phyloP scores from a whole-genome alignment of 2,888 invertebrate genomes.

The Tachina fera region DNA sequence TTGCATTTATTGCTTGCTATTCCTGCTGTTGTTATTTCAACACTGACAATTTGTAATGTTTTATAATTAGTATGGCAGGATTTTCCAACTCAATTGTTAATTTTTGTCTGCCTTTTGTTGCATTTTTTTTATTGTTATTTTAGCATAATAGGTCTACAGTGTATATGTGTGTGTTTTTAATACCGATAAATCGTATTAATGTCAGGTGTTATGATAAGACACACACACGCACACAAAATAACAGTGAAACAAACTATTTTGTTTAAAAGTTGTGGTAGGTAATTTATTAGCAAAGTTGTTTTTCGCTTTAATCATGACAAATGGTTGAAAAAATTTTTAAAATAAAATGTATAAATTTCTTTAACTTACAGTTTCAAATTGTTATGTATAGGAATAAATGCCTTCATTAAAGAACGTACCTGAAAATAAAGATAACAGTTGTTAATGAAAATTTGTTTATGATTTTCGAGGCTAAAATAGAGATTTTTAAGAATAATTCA shows the following conservation, averaged over 20 bases:
- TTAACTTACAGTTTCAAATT: constrained; percentile 1
- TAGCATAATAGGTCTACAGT: not conserved
- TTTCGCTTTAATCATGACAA: not conserved
- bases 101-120: constrained; percentile 27
- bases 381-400: not conserved
- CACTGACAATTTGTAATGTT: constrained; percentile 60
- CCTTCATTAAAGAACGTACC: constrained; percentile 2
- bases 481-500: too few relatives aligned
- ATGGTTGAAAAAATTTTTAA: not conserved
- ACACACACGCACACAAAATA: not conserved
- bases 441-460: too few relatives aligned
- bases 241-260: constrained; percentile 16
- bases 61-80: constrained; percentile 60
- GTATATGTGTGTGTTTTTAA: constrained; percentile 1
- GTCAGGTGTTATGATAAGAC: constrained; percentile 44
- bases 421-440: constrained; percentile 6
- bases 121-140: constrained; percentile 2
- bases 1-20: not conserved
- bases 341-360: not conserved
- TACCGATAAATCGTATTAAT: constrained; percentile 50
- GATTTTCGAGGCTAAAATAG: too few relatives aligned
- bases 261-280: constrained; percentile 9
- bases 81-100: constrained; percentile 29
- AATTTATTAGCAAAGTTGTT: constrained; percentile 21
- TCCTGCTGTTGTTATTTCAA: constrained; percentile 37